Evolutionary conservation across 1,140 invertebrate species (phyloP).

Genomic region (Diachasmimorpha longicaudata): DNA sequence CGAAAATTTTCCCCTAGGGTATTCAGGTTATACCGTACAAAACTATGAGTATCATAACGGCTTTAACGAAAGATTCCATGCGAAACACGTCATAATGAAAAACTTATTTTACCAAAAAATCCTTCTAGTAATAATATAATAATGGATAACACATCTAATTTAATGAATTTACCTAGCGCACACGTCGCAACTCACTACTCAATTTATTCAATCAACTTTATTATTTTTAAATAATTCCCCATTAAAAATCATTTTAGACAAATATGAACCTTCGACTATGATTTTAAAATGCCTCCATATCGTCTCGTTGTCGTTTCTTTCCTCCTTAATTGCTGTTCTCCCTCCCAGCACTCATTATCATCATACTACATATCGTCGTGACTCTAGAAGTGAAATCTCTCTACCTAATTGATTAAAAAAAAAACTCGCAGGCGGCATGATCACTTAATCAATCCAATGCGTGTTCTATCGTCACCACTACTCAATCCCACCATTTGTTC

Average conservation of each 20-base stretch:
- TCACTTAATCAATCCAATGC: background rate
- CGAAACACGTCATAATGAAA: conserved; percentile 45
- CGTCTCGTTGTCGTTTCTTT: conserved; percentile 21
- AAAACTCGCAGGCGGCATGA: conserved; percentile 19
- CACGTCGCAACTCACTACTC: conserved; percentile 34
- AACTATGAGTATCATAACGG: conserved; percentile 30
- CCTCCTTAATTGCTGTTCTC: background rate
- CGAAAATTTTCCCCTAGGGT: conserved; percentile 44
- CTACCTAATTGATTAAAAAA: background rate
- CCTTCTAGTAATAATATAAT: conserved; percentile 32
- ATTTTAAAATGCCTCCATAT: background rate
- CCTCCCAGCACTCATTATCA: background rate
- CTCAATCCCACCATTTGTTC: background rate
- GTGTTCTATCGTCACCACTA: background rate
- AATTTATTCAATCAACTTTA: background rate
- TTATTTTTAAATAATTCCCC: too few relatives aligned
- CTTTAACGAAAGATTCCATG: conserved; percentile 51
- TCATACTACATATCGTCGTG: background rate
- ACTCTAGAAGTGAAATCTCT: background rate
- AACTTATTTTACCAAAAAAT: conserved; percentile 40
- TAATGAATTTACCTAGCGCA: conserved; percentile 37
- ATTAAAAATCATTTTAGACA: too few relatives aligned
- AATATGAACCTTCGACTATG: too few relatives aligned
- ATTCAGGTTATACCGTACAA: conserved; percentile 26
- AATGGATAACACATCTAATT: conserved; percentile 44